A percentile compares a stretch with the other conserved stretches of the same genome.
These are phyloP conservation scores for Periophthalmus modestus DNA, from an alignment of 2,113 vertebrate genomes.

Conservation along the genomic window DNA sequence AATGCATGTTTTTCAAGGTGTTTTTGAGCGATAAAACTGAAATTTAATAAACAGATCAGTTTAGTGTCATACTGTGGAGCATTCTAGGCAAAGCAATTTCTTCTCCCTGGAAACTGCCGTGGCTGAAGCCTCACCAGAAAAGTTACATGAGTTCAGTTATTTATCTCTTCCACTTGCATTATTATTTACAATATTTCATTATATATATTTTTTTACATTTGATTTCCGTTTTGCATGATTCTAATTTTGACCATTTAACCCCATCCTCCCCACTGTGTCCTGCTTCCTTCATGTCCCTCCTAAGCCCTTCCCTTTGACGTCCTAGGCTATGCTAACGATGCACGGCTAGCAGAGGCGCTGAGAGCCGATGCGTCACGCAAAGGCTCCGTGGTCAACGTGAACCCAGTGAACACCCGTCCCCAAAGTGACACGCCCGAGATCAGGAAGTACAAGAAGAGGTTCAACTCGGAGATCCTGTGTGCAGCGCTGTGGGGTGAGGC, in stretches of 20 bases:
- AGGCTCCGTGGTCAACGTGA: conserved; percentile 98
- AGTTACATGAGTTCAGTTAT: too few relatives aligned
- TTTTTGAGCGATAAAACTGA: too few relatives aligned
- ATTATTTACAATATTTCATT: background rate
- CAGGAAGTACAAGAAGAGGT: conserved; percentile 99
- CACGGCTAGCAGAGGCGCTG: conserved; percentile 91
- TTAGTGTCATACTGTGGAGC: too few relatives aligned
- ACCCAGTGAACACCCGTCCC: conserved; percentile 96
- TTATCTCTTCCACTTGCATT: background rate
- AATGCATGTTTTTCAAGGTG: too few relatives aligned
- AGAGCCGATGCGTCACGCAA: conserved; percentile 94
- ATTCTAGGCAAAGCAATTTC: too few relatives aligned
- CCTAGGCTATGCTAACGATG: conserved; percentile 90
- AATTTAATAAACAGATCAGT: too few relatives aligned
- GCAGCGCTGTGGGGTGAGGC: conserved; percentile 95
- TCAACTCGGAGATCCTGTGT: conserved; percentile 98
- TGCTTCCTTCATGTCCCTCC: conserved; percentile 36
- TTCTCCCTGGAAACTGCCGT: too few relatives aligned
- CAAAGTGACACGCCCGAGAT: conserved; percentile 99
- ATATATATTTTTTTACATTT: background rate
- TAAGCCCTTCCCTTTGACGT: conserved; percentile 60
- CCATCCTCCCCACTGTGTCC: conserved; percentile 39
- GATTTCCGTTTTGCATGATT: conserved; percentile 3
- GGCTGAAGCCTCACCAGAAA: too few relatives aligned
- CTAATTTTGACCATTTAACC: conserved; percentile 33